phyloP scores from a whole-genome alignment of 2,113 vertebrate genomes.

The Macrotus californicus region DNA sequence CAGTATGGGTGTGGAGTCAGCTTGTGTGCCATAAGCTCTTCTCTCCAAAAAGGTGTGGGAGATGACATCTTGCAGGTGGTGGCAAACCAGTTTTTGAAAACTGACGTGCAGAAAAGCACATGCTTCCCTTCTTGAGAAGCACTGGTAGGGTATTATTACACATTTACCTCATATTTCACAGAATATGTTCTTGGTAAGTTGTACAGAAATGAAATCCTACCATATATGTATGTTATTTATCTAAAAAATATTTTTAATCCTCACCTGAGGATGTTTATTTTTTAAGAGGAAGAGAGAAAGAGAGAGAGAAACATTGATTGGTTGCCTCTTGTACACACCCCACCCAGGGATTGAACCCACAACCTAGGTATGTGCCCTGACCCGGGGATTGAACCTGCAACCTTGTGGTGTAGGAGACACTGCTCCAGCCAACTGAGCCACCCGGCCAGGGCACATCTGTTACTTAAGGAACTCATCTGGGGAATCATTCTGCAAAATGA shows the following conservation, averaged over 20 bases:
- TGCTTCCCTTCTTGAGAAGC: neutral
- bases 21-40: neutral
- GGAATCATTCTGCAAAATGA: neutral
- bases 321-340: no score
- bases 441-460: neutral
- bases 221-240: neutral
- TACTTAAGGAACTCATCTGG: slow-evolving; percentile 10
- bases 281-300: no score
- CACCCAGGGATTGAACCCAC: no score
- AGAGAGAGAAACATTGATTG: no score
- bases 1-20: neutral
- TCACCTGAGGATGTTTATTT: no score
- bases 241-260: no score
- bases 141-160: neutral
- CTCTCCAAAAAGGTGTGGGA: neutral
- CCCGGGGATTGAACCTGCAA: no score
- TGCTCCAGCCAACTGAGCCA: no score
- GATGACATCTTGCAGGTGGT: neutral
- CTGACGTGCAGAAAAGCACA: neutral
- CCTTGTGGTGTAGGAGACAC: no score
- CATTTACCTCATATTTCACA: neutral
- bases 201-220: neutral
- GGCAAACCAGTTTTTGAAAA: slow-evolving; percentile 18
- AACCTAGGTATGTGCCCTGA: no score
- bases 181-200: neutral